phyloP scores from a whole-genome alignment of 2,888 invertebrate species.

The Chironomus riparius region DNA sequence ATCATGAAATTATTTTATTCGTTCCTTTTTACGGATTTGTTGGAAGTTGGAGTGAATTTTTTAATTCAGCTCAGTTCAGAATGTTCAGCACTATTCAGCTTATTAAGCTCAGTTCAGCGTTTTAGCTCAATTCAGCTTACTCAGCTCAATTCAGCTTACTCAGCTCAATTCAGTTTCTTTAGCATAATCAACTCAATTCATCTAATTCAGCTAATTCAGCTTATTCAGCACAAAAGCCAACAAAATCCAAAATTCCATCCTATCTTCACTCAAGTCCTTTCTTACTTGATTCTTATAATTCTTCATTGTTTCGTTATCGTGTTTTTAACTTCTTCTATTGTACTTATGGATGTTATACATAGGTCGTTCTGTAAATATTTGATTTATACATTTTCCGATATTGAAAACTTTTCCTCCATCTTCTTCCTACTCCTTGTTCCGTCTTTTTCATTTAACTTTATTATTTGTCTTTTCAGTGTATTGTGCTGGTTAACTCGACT shows the following conservation, averaged over 20 bases:
- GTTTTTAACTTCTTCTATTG: neutral
- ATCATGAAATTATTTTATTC: no score
- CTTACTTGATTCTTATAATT: neutral
- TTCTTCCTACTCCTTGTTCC: neutral
- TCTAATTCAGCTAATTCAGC: no score
- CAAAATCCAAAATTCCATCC: neutral
- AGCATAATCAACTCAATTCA: no score
- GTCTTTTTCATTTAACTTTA: neutral
- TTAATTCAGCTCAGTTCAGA: no score
- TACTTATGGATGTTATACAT: neutral
- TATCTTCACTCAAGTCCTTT: neutral
- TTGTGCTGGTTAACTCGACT: neutral
- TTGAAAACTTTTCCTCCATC: neutral
- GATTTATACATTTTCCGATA: slow-evolving; percentile 27
- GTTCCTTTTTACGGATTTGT: no score
- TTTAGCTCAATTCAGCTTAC: no score
- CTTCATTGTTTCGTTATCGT: slow-evolving; percentile 1
- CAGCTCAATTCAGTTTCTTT: no score
- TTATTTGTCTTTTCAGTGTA: slow-evolving; percentile 19
- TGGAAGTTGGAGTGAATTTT: no score
- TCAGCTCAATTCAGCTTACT: no score
- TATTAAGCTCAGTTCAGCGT: no score
- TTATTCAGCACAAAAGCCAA: no score
- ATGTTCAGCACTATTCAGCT: no score
- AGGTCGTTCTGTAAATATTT: slow-evolving; percentile 12